Conservation (phyloP, 1,140 invertebrate species). For the Drosophila ogumai region DNA sequence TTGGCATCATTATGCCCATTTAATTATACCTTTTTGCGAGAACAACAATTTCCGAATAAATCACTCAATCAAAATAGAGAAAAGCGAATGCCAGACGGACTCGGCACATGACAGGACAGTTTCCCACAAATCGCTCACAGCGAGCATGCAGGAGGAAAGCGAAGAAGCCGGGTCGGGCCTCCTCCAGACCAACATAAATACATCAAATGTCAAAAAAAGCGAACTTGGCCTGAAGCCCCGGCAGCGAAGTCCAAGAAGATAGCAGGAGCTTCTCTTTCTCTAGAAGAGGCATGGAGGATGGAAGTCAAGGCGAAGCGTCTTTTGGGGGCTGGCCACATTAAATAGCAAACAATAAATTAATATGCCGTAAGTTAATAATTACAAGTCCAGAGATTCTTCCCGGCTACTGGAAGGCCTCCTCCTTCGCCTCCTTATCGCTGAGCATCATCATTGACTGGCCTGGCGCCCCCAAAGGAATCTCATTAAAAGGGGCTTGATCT, state of each 20-base stretch:
- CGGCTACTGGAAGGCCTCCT: conserved; percentile 65
- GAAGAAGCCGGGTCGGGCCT: conserved; percentile 16
- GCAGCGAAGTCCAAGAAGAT: conserved; percentile 37
- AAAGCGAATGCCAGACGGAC: conserved; percentile 56
- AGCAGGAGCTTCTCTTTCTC: neutral
- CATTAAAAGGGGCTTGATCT: conserved; percentile 43
- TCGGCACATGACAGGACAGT: conserved; percentile 74
- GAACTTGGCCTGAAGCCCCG: conserved; percentile 67
- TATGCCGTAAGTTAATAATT: conserved; percentile 83
- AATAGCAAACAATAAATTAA: conserved; percentile 83
- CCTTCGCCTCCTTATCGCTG: conserved; percentile 43
- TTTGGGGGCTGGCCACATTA: conserved; percentile 74
- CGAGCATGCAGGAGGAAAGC: conserved; percentile 33
- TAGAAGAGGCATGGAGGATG: neutral
- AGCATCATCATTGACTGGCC: conserved; percentile 36
- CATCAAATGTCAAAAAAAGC: conserved; percentile 82
- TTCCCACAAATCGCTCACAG: conserved; percentile 81
- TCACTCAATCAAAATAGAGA: conserved; percentile 79
- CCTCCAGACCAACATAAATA: conserved; percentile 74
- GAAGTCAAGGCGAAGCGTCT: conserved; percentile 11
- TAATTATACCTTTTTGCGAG: conserved; percentile 78
- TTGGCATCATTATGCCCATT: conserved; percentile 80
- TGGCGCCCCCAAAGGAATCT: conserved; percentile 59
- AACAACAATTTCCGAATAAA: conserved; percentile 81
- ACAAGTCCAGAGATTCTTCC: conserved; percentile 67